A percentile compares a stretch with the other conserved stretches of the same genome.
phyloP scores from a whole-genome alignment of 2,888 invertebrate species.

The Scaptomyza cyrtandrae region DNA sequence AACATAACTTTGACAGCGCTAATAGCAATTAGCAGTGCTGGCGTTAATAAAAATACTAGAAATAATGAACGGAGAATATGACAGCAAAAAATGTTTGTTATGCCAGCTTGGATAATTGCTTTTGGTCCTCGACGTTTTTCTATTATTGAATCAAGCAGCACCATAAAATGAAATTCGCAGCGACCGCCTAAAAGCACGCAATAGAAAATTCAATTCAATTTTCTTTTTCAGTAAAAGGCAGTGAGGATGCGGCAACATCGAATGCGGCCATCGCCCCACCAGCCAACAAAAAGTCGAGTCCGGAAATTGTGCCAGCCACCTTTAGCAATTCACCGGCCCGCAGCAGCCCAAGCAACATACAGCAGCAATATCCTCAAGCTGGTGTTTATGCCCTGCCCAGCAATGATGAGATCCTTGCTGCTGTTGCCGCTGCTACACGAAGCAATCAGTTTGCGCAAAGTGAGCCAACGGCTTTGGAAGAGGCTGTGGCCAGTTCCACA shows the following conservation, averaged over 20 bases:
- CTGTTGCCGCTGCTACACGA: constrained; percentile 80
- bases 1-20: constrained; percentile 68
- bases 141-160: constrained; percentile 64
- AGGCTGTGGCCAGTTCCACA: constrained; percentile 68
- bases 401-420: constrained; percentile 79
- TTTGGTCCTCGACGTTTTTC: constrained; percentile 46
- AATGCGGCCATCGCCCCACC: constrained; percentile 46
- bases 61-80: constrained; percentile 38
- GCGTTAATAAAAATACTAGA: constrained; percentile 16
- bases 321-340: constrained; percentile 73
- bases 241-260: constrained; percentile 38
- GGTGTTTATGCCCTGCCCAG: constrained; percentile 67
- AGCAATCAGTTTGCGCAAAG: constrained; percentile 70
- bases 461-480: constrained; percentile 57
- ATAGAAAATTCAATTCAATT: constrained; percentile 56
- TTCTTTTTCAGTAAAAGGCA: constrained; percentile 58
- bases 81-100: constrained; percentile 59
- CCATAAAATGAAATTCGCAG: constrained; percentile 58
- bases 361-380: constrained; percentile 28
- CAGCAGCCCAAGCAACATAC: constrained; percentile 20
- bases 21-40: constrained; percentile 71
- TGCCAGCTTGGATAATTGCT: constrained; percentile 67
- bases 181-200: constrained; percentile 51
- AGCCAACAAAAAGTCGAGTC: constrained; percentile 81
- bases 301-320: constrained; percentile 81